Conservation (phyloP, 2,888 invertebrate species). For the Pachliopta kotzebuea region DNA sequence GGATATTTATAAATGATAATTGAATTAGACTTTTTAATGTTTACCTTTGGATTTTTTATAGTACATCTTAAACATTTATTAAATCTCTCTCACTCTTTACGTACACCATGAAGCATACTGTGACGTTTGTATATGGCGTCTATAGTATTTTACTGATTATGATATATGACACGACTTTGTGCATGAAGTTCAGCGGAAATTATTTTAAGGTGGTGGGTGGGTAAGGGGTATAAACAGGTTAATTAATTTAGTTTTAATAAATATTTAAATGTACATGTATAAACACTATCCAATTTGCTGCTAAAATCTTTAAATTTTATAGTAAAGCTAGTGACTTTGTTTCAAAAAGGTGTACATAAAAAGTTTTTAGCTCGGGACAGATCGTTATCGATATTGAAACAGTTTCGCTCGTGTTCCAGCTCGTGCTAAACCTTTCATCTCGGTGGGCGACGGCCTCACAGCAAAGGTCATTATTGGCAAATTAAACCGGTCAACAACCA, state of each 20-base stretch:
- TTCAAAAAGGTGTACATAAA: conserved; percentile 50
- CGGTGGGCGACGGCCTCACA: conserved; percentile 40
- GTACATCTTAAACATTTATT: conserved; percentile 1
- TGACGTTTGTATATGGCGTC: conserved; percentile 40
- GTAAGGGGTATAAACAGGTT: neutral
- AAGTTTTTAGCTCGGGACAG: conserved; percentile 53
- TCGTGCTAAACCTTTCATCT: conserved; percentile 41
- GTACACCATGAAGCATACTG: conserved; percentile 29
- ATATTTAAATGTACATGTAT: neutral
- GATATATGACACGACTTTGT: conserved; percentile 47
- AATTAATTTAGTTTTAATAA: neutral
- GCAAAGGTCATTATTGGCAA: conserved; percentile 42
- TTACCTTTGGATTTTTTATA: neutral
- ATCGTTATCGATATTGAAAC: conserved; percentile 47
- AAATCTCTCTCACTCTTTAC: conserved; percentile 26
- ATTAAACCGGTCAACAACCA: conserved; percentile 36
- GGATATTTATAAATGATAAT: neutral
- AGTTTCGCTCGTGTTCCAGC: conserved; percentile 40
- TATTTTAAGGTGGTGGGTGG: conserved; percentile 11
- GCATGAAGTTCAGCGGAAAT: conserved; percentile 35
- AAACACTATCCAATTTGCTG: neutral
- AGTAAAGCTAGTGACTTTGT: conserved; percentile 37
- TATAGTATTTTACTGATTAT: conserved; percentile 54
- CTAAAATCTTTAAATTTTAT: neutral
- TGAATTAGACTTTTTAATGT: neutral